A percentile compares a stretch with the other conserved stretches of the same genome.
phyloP scores from a whole-genome alignment of 2,113 vertebrate species.

The Numida meleagris region DNA sequence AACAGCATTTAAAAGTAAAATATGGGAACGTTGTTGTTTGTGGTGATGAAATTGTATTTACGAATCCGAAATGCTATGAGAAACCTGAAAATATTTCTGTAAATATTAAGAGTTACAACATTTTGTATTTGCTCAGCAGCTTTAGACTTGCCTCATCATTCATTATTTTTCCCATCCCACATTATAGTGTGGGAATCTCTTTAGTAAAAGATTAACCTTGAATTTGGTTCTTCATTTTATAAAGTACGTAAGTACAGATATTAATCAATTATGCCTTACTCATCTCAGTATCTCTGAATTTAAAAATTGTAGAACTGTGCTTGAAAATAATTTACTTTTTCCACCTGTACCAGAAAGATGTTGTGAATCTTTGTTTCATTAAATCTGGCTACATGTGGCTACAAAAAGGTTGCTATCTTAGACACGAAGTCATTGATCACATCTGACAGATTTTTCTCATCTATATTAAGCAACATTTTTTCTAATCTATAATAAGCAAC shows the following conservation, averaged over 20 bases:
- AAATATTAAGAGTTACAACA: neutral
- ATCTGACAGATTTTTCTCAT: constrained; percentile 18
- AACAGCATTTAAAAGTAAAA: neutral
- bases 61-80: neutral
- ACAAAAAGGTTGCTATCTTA: neutral
- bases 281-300: neutral
- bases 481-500: constrained; percentile 13
- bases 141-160: neutral
- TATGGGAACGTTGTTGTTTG: neutral
- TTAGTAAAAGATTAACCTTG: neutral
- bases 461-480: constrained; percentile 37
- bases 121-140: neutral
- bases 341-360: neutral
- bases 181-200: neutral
- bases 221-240: neutral
- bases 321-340: neutral
- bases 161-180: neutral
- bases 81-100: neutral
- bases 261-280: neutral
- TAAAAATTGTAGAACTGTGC: neutral
- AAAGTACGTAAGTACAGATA: neutral
- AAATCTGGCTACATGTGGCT: neutral
- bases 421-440: neutral
- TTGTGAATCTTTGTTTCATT: neutral
- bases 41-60: neutral